Conservation (phyloP, 2,113 vertebrate genomes). For the Lichenostomus cassidix region DNA sequence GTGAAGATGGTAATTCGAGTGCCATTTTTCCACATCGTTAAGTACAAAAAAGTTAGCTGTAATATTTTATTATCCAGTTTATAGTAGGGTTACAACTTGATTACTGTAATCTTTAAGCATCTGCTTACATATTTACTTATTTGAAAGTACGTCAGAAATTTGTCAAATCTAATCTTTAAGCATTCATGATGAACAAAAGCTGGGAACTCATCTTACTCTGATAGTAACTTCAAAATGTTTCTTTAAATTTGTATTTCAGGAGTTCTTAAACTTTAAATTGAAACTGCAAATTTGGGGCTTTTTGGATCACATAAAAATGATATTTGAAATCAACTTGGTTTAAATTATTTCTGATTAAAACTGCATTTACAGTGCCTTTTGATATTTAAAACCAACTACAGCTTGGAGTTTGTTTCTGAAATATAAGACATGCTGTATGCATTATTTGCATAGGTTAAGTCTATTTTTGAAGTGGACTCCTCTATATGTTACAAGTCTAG, state of each 20-base stretch:
- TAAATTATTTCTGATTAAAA: constrained; percentile 15
- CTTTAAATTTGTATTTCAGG: background rate
- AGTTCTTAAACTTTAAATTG: background rate
- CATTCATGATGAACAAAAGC: background rate
- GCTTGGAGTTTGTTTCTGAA: constrained; percentile 39
- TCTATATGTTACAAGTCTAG: constrained; percentile 3
- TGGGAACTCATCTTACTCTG: background rate
- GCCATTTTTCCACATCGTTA: constrained; percentile 21
- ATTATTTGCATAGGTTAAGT: constrained; percentile 20
- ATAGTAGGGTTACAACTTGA: constrained; percentile 3
- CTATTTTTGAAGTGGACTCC: constrained; percentile 30
- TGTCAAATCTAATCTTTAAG: background rate
- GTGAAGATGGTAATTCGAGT: constrained; percentile 34
- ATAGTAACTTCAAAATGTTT: background rate
- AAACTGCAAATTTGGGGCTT: background rate
- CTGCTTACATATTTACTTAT: background rate
- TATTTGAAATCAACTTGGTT: background rate
- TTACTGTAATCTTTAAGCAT: constrained; percentile 3
- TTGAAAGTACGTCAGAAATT: background rate
- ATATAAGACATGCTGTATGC: background rate
- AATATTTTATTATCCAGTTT: background rate
- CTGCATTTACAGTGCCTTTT: constrained; percentile 57
- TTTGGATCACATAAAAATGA: constrained; percentile 6
- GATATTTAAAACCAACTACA: constrained; percentile 27
- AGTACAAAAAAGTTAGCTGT: background rate